Conservation (phyloP, 2,888 invertebrate genomes). For the Myopa tessellatipennis region DNA sequence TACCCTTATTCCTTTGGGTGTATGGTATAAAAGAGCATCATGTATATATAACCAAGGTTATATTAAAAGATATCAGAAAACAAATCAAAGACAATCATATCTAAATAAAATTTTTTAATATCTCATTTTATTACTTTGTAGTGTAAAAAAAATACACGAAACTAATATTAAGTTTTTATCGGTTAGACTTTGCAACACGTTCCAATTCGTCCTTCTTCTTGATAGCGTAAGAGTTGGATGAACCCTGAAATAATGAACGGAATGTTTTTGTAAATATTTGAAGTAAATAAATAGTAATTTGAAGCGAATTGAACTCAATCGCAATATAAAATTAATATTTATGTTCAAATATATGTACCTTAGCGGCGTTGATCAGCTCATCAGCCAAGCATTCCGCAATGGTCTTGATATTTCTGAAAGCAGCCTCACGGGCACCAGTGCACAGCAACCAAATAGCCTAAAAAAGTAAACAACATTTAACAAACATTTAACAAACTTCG, state of each 20-base stretch:
- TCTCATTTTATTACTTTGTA: constrained; percentile 43
- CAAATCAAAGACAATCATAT: neutral
- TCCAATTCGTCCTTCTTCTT: constrained; percentile 99
- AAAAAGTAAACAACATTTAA: constrained; percentile 36
- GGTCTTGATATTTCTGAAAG: constrained; percentile 99
- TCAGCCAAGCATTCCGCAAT: constrained; percentile 99
- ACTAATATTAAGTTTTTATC: constrained; percentile 76
- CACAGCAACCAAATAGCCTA: constrained; percentile 97
- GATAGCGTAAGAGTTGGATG: constrained; percentile 99
- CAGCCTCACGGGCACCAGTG: constrained; percentile 98
- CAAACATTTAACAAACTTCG: constrained; percentile 19
- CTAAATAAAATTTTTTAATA: constrained; percentile 45
- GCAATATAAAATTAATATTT: neutral
- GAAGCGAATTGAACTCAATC: neutral
- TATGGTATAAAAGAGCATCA: too few species aligned
- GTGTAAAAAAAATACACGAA: constrained; percentile 45
- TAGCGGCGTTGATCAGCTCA: constrained; percentile 99
- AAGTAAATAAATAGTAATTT: too few species aligned
- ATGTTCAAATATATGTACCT: constrained; percentile 71
- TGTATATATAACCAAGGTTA: too few species aligned
- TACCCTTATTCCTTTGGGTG: too few species aligned
- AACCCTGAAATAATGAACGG: constrained; percentile 76
- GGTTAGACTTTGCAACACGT: constrained; percentile 99
- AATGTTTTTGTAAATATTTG: neutral
- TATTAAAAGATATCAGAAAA: neutral